Conservation (phyloP, 30 jellyfish, hydroid and myxozoan species). For the Clytia hemisphaerica region DNA sequence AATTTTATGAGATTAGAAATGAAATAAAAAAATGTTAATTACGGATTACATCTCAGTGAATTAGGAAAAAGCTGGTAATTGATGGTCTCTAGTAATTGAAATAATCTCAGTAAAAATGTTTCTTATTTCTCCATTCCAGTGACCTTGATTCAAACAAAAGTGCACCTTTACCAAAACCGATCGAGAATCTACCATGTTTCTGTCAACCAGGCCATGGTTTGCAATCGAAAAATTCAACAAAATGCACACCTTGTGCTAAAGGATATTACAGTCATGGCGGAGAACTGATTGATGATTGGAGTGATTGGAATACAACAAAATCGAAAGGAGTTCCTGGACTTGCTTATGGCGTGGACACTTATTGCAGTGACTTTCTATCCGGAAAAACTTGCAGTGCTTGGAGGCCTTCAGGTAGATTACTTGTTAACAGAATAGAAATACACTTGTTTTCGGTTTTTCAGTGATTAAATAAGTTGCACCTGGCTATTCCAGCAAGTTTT, state of each 20-base stretch:
- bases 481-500: too few relatives aligned
- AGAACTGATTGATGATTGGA: conserved; percentile 62
- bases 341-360: conserved; percentile 44
- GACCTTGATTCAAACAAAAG: conserved; percentile 2
- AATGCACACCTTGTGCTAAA: conserved; percentile 52
- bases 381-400: conserved; percentile 71
- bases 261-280: conserved; percentile 93
- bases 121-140: too few relatives aligned
- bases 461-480: too few relatives aligned
- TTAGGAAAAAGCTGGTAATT: too few relatives aligned
- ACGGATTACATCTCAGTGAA: too few relatives aligned
- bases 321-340: conserved; percentile 66
- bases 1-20: too few relatives aligned
- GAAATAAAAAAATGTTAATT: too few relatives aligned
- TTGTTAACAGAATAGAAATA: not conserved
- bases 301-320: conserved; percentile 62
- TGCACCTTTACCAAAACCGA: conserved; percentile 21
- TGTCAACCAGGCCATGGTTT: conserved; percentile 82
- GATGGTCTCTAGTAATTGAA: too few relatives aligned
- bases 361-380: conserved; percentile 55
- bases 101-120: too few relatives aligned
- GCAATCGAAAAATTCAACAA: not conserved
- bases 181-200: conserved; percentile 59
- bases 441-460: too few relatives aligned
- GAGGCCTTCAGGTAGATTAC: conserved; percentile 74